Evolutionary conservation across 2,888 invertebrate genomes (phyloP), one percentile per base, ranked within the genome.

Genomic region (Hypolimnas misippus): DNA sequence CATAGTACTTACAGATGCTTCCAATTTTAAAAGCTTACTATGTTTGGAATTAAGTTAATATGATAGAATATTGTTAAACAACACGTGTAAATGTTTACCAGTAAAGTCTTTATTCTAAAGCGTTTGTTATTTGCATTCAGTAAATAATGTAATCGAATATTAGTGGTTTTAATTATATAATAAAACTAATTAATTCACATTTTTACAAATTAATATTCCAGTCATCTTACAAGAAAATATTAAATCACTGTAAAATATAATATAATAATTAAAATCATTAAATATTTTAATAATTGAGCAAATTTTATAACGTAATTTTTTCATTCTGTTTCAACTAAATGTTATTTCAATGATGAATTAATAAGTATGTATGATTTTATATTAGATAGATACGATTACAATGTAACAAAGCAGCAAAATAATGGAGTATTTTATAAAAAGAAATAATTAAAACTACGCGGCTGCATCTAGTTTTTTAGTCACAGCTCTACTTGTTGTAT

Each of bases 401-500:
- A 42, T 42, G 5, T 17, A 17, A 42, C 42, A 25, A 21, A 46
- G 25, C 25, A 0, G 49, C 49, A 49, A 49, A n/a, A 29, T 29
- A 29, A 29, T n/a, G n/a, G 10, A 49, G 1, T 10, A 1, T 29
- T 29, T n/a, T 7, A 8, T 7, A 8, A 19, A 46, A 21, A 21
- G 12, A n/a, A 21, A 10, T 6, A 3, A 3, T 10, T 10, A 46
- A 12, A 12, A 21, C n/a, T n/a, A 5, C n/a, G 21, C 17, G 21
- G 21, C 19, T 46, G 44, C n/a, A 31, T 31, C 38, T 44, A 44
- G n/a, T 10, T 33, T 46, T 19, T 46, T 44, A 14, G 16, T 56
- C 44, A 46, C 44, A 56, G 46, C 56, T 33, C 46, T 56, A 56
- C 44, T n/a, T n/a, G 19, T 56, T 44, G 17, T 16, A 8, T n/a